Base-by-base conservation (phyloP, 2,797 vertebrate genomes). In the Antrozous pallidus region DNA sequence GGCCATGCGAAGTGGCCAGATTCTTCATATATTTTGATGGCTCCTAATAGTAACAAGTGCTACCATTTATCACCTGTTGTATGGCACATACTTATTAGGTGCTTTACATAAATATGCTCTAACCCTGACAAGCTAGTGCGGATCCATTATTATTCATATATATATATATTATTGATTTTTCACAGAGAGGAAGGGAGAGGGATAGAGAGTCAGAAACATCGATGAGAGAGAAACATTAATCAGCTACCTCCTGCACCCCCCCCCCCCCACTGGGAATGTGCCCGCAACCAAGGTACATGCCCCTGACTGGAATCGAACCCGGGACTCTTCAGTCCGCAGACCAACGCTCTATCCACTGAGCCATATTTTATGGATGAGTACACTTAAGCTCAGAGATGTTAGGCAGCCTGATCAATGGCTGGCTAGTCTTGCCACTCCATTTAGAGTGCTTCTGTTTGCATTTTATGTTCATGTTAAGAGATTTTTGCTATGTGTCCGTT, bases 401-500 rank as follows among this genome's bases (percentile, higher is more conserved):
- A 77, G 71, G 28, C 12, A 65, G 36, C 45, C 47, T 8, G 2
- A 24, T 80, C n/a, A 36, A 40, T 75, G 70, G 63, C 81, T 81
- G 63, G 63, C 81, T 71, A 36, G 69, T 73, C 58, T 94, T 69
- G 69, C 42, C 61, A 36, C 89, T 45, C 3, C 88, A 13, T 85
- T 85, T 89, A 80, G 51, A 80, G 40, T 81, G 10, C 40, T 84
- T 70, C 54, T 70, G 38, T 84, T 90, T 56, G 82, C 83, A 42
- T 78, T 90, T 65, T 63, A 71, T 40, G 17, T 65, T 94, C n/a
- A 12, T 38, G 28, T 95, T 42, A 88, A 79, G 78, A 89, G 61
- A 20, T 89, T 95, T 95, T 94, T 47, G 47, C 65, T 84, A 51
- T 31, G 22, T 86, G 17, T 90, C 80, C 63, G 26, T 86, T 70